Evolutionary conservation across 2,888 invertebrate species (phyloP), one percentile per base, ranked within the genome.

Genomic region (Scelioninae gen. 1): DNA sequence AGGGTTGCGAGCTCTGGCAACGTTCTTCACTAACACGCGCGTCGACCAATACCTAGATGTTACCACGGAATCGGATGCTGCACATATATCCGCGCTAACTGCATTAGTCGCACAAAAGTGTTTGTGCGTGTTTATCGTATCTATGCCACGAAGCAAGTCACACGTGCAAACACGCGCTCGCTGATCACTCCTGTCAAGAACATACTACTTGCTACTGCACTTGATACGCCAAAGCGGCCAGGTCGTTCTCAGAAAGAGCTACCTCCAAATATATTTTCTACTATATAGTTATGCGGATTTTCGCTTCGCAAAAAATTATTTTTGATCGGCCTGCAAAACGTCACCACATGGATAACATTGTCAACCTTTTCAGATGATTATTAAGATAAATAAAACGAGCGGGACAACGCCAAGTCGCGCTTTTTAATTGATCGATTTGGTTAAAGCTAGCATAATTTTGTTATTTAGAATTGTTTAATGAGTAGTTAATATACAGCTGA

Each of bases 1-100:
- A 90, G 90, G 91, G 78, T 83, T 83, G 91, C 90, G 90, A 91
- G 87, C 88, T 89, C 86, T 88, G 90, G 88, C 89, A 90, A 86
- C 77, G 86, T 84, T 82, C 81, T 82, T 82, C 87, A 88, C 88
- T 87, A 87, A 88, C 89, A 86, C 82, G 51, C 72, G 47, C 68
- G 11, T 7, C 29, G 32, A 16, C 47, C 68, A 62, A 58, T 49
- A 69, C 55, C 63, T 58, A 71, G 66, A 79, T 60, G 47, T 62
- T 69, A 55, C 66, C 78, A 63, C 82, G 83, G 75, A 83, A 83
- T 83, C 75, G 78, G 83, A 75, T 71, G 83, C 68, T 83, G 71
- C 78, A 51, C 72, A 55, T 75, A 69, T 47, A 13, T 53, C 58
- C 78, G 43, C 60, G 58, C 55, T 56, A 63, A 32, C 79, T 49